phyloP scores from a whole-genome alignment of 2,797 vertebrate species.

The Huso huso region DNA sequence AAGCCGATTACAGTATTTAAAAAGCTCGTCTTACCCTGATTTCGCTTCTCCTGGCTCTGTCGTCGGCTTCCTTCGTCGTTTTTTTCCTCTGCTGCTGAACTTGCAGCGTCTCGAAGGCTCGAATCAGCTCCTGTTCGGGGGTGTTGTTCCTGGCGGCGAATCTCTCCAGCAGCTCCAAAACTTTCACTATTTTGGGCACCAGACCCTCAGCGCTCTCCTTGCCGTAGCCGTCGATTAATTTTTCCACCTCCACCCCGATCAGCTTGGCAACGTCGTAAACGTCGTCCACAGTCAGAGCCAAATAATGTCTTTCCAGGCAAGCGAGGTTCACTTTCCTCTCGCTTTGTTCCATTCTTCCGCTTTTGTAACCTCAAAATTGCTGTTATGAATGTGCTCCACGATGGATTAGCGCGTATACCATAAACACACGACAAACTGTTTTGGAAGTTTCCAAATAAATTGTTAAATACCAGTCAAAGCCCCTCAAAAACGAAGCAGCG shows the following conservation, averaged over 20 bases:
- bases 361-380: neutral
- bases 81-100: too few species aligned
- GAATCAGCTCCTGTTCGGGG: constrained; percentile 48
- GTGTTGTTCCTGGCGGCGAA: constrained; percentile 54
- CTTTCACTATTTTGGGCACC: constrained; percentile 75
- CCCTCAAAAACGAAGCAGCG: too few species aligned
- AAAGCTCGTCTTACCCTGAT: too few species aligned
- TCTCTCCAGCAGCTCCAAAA: constrained; percentile 82
- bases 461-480: too few species aligned
- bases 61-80: too few species aligned
- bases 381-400: neutral
- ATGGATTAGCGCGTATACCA: too few species aligned
- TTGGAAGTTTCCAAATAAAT: too few species aligned
- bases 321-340: neutral
- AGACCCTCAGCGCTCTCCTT: constrained; percentile 69
- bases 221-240: constrained; percentile 69
- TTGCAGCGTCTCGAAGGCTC: too few species aligned
- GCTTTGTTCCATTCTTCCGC: neutral
- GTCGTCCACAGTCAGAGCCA: constrained; percentile 61
- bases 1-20: too few species aligned
- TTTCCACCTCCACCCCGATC: constrained; percentile 78
- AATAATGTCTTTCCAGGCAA: constrained; percentile 42
- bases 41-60: too few species aligned
- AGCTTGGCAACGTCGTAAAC: constrained; percentile 79
- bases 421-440: too few species aligned